These are phyloP conservation scores for Fukomys damarensis DNA, from an alignment of 2,113 vertebrate species.

Conservation along the genomic window DNA sequence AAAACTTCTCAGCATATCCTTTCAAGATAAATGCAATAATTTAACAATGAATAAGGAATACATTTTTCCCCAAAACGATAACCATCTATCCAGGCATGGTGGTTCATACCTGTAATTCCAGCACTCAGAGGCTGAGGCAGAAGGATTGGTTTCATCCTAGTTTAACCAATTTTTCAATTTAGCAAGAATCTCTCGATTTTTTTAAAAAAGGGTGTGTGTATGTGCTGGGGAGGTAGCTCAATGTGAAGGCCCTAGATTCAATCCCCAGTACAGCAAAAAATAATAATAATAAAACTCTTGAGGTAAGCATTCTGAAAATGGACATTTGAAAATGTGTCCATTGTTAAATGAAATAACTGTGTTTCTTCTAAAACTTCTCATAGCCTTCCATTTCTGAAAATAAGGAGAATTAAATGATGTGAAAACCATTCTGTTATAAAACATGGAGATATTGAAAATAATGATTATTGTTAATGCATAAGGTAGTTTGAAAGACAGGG, in stretches of 20 bases:
- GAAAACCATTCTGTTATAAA: not conserved
- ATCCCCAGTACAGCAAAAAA: not conserved
- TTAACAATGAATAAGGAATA: not conserved
- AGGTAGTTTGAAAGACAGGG: not conserved
- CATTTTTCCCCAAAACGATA: not conserved
- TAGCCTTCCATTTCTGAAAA: not conserved
- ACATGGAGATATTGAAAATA: not conserved
- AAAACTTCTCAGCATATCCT: not conserved
- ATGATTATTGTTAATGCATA: not conserved
- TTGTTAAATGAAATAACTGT: not conserved
- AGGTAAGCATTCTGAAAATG: not conserved
- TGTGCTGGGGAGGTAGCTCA: not conserved
- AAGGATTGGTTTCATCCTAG: not conserved
- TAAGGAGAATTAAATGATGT: not conserved
- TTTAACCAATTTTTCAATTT: not conserved
- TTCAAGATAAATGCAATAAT: not conserved
- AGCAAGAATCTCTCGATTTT: not conserved
- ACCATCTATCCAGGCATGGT: not conserved
- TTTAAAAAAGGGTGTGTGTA: not conserved
- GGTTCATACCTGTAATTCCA: not conserved
- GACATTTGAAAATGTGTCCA: not conserved
- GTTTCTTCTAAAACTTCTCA: not conserved
- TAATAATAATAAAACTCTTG: not conserved
- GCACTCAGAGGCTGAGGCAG: not conserved
- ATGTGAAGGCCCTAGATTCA: not conserved